Percentiles rank a stretch among this genome's conserved stretches.
Conservation (phyloP, 53 echinoderm and acorn worm genomes). For the Luidia sarsii region DNA sequence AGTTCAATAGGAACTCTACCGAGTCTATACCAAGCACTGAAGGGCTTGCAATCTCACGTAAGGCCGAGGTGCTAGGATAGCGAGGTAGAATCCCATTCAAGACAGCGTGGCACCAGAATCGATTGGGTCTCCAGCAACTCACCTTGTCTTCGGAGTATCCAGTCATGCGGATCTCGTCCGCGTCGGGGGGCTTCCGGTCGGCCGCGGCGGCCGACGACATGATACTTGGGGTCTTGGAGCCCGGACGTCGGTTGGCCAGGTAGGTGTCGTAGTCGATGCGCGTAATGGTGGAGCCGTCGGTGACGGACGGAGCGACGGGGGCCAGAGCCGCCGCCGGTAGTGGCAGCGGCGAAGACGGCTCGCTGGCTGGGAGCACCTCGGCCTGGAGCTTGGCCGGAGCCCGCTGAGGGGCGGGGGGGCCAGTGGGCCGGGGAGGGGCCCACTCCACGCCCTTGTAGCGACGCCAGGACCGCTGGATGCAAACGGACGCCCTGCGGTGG, state of each 20-base stretch:
- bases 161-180: conserved; percentile 28
- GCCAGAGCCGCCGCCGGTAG: conserved; percentile 34
- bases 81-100: no score
- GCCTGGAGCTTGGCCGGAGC: conserved; percentile 29
- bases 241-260: conserved; percentile 87
- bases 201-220: conserved; percentile 31
- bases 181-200: conserved; percentile 9
- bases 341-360: conserved; percentile 28
- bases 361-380: neutral
- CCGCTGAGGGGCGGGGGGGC: conserved; percentile 9
- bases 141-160: conserved; percentile 37
- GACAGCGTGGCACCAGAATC: no score
- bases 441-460: conserved; percentile 79
- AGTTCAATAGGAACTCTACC: no score
- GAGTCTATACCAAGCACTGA: no score
- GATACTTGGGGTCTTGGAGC: conserved; percentile 72
- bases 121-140: no score
- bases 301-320: conserved; percentile 37
- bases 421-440: conserved; percentile 29
- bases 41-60: no score
- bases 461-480: conserved; percentile 91
- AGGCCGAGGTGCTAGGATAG: no score
- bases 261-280: conserved; percentile 92
- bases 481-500: conserved; percentile 79
- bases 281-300: conserved; percentile 45